Base-by-base conservation (phyloP, 2,888 invertebrate genomes). In the Conomelus anceps region DNA sequence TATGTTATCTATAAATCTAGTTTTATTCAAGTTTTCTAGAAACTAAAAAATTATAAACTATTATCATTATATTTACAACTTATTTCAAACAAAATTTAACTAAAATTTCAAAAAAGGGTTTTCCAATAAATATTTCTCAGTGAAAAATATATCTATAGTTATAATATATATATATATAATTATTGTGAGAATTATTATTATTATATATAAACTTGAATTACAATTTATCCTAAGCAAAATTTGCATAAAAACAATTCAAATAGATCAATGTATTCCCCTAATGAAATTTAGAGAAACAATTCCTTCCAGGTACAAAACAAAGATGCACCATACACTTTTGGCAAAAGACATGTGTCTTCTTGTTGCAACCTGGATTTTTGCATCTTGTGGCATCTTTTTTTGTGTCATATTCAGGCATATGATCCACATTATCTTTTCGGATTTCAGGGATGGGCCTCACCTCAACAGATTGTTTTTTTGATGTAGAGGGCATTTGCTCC, bases 271-370 rank as follows among this genome's bases (percentile, higher is more conserved):
- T 26, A 34, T 17, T 7, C 13, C 7, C 9, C 34, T 34, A 9
- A 88, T 88, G 26, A 26, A 87, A 87, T n/a, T 87, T 22, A 23
- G 84, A 63, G 86, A 88, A 89, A 88, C 86, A 90, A 88, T 89
- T 87, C 23, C 86, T 63, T 7, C 41, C 84, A 85, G 87, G 34
- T n/a, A 90, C 26, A 4, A 90, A 86, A 87, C 88, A 88, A 84
- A 90, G 41, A 22, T 88, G 24, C 22, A 88, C 26, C n/a, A 88
- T 24, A 23, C 89, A 89, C 26, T 89, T 89, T 7, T 22, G 22
- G n/a, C 89, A 89, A 13, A 34, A 34, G 1, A 34, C 34, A 34
- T 34, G 34, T 13, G 85, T 23, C 13, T 23, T 85, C 23, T 23
- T 23, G 7, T 4, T 85, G 22, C 85, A 23, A 23, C 23, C 23